A percentile compares a stretch with the other conserved stretches of the same genome.
Conservation (phyloP, 2,888 invertebrate genomes). For the Calameuta idolon region DNA sequence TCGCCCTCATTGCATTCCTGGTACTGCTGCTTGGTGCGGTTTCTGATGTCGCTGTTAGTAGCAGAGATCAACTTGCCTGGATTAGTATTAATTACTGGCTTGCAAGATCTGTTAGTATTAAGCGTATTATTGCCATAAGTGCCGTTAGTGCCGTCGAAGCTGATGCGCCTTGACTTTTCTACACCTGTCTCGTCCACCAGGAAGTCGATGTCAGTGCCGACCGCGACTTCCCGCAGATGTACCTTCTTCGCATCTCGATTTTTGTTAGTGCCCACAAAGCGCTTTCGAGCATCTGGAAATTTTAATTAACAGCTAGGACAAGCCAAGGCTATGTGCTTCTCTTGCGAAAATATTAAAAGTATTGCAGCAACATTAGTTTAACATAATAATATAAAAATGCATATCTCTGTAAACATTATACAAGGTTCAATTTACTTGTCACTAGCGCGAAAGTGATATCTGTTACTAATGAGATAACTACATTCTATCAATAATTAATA, state of each 20-base stretch:
- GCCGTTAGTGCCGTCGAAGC: constrained; percentile 37
- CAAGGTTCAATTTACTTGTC: neutral
- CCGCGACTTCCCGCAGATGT: constrained; percentile 59
- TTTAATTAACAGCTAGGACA: neutral
- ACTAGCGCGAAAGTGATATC: neutral
- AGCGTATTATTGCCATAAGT: constrained; percentile 24
- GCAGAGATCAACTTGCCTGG: constrained; percentile 47
- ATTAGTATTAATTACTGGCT: constrained; percentile 19
- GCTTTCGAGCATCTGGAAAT: neutral
- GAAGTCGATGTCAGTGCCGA: constrained; percentile 55
- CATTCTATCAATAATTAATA: neutral
- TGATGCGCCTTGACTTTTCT: constrained; percentile 48
- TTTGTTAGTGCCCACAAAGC: neutral
- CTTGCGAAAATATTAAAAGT: neutral
- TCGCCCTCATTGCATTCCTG: constrained; percentile 56
- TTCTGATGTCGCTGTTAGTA: constrained; percentile 64
- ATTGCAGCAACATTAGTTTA: neutral
- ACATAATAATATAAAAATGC: neutral
- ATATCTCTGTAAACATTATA: neutral
- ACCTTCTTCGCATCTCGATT: constrained; percentile 55
- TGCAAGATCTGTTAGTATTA: constrained; percentile 32
- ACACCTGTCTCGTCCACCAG: constrained; percentile 25
- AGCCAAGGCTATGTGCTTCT: neutral
- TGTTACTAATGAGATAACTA: neutral
- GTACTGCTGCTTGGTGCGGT: constrained; percentile 58